Evolutionary conservation across 1,140 invertebrate species (phyloP).

Genomic region (Tribolium castaneum): DNA sequence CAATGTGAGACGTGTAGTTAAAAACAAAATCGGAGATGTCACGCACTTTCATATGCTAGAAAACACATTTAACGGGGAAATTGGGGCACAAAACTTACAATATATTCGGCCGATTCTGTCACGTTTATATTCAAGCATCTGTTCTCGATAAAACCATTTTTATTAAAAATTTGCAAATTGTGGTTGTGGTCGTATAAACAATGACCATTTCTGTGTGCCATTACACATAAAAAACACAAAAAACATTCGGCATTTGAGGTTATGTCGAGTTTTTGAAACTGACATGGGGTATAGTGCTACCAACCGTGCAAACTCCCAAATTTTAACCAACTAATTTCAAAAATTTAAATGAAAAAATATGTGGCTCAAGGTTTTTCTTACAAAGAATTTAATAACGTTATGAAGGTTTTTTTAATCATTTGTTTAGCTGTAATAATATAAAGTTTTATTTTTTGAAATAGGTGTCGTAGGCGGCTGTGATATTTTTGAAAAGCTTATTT

Average conservation of each 20-base stretch:
- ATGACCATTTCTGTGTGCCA: neutral
- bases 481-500: too few species aligned
- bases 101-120: neutral
- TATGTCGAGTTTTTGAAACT: neutral
- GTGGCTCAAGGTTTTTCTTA: too few species aligned
- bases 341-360: too few species aligned
- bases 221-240: neutral
- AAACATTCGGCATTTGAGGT: neutral
- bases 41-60: conserved; percentile 39
- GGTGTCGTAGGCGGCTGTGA: too few species aligned
- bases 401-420: too few species aligned
- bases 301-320: neutral
- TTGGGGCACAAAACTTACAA: neutral
- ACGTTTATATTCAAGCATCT: conserved; percentile 6
- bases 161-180: conserved; percentile 4
- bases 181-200: conserved; percentile 21
- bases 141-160: conserved; percentile 9
- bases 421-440: too few species aligned
- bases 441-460: too few species aligned
- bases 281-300: neutral
- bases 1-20: conserved; percentile 43
- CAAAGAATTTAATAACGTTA: too few species aligned
- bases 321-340: too few species aligned
- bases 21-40: conserved; percentile 44
- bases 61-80: neutral